Evolutionary conservation across 2,888 invertebrate genomes (phyloP).

Genomic region (Allolobophora icterica): DNA sequence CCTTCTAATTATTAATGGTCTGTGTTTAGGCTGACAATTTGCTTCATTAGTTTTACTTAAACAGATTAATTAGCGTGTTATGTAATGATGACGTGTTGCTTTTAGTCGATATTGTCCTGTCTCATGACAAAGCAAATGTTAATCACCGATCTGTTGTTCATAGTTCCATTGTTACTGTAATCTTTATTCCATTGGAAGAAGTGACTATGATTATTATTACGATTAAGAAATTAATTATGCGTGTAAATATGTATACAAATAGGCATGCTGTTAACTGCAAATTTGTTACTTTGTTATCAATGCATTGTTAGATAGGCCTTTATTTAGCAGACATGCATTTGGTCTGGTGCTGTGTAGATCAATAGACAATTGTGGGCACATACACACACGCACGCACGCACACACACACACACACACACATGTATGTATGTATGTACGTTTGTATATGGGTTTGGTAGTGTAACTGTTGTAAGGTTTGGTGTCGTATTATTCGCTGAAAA

Average conservation of each 20-base stretch:
- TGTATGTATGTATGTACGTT: too few relatives aligned
- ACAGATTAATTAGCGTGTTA: slow-evolving; percentile 17
- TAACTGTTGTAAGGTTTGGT: slow-evolving; percentile 11
- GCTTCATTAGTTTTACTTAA: neutral
- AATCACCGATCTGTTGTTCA: neutral
- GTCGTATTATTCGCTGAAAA: neutral
- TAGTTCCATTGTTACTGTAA: neutral
- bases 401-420: neutral
- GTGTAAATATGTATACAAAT: neutral
- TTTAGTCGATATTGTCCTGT: slow-evolving; percentile 11
- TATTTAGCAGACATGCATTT: neutral
- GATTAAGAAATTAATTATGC: neutral
- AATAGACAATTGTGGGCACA: too few relatives aligned
- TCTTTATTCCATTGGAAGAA: neutral
- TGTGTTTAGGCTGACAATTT: neutral
- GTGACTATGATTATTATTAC: neutral
- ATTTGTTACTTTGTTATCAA: neutral
- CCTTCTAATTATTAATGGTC: neutral
- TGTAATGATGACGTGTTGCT: neutral
- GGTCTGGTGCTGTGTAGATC: too few relatives aligned
- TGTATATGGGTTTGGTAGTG: neutral
- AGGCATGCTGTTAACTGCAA: neutral
- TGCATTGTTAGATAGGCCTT: neutral
- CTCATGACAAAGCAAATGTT: neutral
- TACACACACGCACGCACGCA: neutral